A percentile compares a stretch with the other conserved stretches of the same genome.
Conservation (phyloP, 2,113 vertebrate genomes). For the Plotosus lineatus region DNA sequence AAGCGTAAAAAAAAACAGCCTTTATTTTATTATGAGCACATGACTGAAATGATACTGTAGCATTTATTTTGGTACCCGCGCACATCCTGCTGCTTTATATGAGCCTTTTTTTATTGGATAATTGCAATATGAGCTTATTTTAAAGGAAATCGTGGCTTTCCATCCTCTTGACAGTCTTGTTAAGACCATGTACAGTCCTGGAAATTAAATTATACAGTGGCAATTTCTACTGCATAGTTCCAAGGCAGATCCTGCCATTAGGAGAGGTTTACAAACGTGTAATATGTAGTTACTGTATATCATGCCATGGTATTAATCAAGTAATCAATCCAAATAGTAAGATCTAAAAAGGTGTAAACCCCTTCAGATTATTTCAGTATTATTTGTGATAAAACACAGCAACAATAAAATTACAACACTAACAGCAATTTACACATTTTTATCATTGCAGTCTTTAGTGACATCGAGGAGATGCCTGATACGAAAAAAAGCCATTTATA, state of each 20-base stretch:
- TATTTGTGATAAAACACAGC: background rate
- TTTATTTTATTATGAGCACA: slow-evolving; percentile 1
- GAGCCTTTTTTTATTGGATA: background rate
- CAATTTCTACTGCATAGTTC: background rate
- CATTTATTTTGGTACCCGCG: background rate
- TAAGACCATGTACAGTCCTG: background rate
- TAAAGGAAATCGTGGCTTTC: slow-evolving; percentile 10
- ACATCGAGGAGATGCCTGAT: background rate
- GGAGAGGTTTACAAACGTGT: background rate
- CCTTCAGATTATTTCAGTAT: background rate
- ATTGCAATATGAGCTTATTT: background rate
- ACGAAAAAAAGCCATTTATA: background rate
- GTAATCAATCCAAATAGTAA: background rate
- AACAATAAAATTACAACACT: background rate
- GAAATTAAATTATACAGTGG: slow-evolving; percentile 7
- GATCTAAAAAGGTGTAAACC: background rate
- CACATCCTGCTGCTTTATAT: slow-evolving; percentile 18
- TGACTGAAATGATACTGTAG: background rate
- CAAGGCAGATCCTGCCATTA: background rate
- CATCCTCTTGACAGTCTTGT: background rate
- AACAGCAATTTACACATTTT: background rate
- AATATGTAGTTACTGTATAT: no score
- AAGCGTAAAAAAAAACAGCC: slow-evolving; percentile 6
- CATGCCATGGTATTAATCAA: no score
- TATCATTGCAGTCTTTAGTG: background rate